Evolutionary conservation across 2,888 invertebrate species (phyloP), one percentile per base, ranked within the genome.

Genomic region (Arctia plantaginis): DNA sequence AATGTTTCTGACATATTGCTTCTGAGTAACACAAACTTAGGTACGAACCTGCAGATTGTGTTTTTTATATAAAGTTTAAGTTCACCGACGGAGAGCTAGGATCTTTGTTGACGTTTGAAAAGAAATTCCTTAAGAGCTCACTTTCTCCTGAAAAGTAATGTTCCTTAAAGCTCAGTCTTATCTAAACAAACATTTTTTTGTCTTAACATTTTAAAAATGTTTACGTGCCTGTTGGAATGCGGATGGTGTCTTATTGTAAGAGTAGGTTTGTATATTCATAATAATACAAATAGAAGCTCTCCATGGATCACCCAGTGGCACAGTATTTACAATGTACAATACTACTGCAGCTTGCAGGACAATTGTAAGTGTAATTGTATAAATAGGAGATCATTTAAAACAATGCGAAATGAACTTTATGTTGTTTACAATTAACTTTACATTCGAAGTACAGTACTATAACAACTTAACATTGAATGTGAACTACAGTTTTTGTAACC

Each of bases 81-180:
- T 75, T 76, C 66, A 71, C 76, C 72, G 76, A 74, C 69, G 71
- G 65, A 62, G 70, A 75, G 73, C 72, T 69, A 75, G 70, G 51
- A 77, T 74, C 77, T 79, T 84, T 78, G 75, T 82, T 75, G 62
- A 82, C 69, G 67, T 66, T n/a, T 64, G 8, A 64, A 76, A 27
- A 74, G 55, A 51, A 79, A 77, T 78, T 80, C 74, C 33, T 74
- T 64, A 69, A 74, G 75, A 81, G 75, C 39, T 73, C 68, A 70
- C 39, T 79, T 81, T 76, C 76, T 78, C 74, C 47, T 69, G 70
- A 77, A 83, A 79, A 72, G 64, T 79, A 51, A 83, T 75, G 77
- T 79, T 82, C 66, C 75, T 80, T 79, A 55, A 68, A 77, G 72
- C 55, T 51, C 76, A 79, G 55, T 77, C 74, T 80, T 69, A 62